phyloP scores from a whole-genome alignment of 64 coral and sea anemone species.

The Stichodactyla mertensii region DNA sequence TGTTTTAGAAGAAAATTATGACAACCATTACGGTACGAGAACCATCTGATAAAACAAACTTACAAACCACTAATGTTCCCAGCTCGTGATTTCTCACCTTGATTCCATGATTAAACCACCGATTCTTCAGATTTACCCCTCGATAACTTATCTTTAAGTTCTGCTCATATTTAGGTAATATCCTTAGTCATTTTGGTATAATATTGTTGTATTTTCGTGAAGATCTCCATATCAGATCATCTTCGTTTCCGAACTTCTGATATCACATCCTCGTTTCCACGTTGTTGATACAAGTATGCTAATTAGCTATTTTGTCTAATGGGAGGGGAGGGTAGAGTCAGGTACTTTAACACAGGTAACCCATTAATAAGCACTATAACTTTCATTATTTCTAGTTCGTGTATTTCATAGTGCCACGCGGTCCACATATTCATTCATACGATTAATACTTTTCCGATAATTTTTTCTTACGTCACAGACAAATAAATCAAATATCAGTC shows the following conservation, averaged over 20 bases:
- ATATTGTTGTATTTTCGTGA: not conserved
- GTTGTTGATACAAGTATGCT: not conserved
- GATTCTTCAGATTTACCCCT: not conserved
- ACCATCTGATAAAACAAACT: not conserved
- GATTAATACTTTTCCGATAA: not conserved
- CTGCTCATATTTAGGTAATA: slow-evolving; percentile 21
- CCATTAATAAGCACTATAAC: no score
- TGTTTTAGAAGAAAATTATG: slow-evolving; percentile 18
- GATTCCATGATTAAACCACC: slow-evolving; percentile 14
- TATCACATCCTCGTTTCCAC: slow-evolving; percentile 40
- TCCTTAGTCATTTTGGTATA: slow-evolving; percentile 8
- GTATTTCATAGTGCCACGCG: no score
- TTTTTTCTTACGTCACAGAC: no score
- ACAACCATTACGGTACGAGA: slow-evolving; percentile 16
- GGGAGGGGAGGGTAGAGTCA: not conserved
- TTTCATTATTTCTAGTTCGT: no score
- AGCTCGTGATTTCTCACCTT: slow-evolving; percentile 13
- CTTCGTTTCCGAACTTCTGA: slow-evolving; percentile 50
- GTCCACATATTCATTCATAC: no score
- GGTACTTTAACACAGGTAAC: not conserved
- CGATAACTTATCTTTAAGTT: not conserved
- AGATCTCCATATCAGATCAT: slow-evolving; percentile 45
- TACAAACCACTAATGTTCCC: not conserved
- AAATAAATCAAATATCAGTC: not conserved
- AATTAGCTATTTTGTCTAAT: not conserved